Percentiles rank a stretch among this genome's conserved stretches.
These are phyloP conservation scores for Ips typographus DNA, from an alignment of 1,140 invertebrate species.

Conservation along the genomic window DNA sequence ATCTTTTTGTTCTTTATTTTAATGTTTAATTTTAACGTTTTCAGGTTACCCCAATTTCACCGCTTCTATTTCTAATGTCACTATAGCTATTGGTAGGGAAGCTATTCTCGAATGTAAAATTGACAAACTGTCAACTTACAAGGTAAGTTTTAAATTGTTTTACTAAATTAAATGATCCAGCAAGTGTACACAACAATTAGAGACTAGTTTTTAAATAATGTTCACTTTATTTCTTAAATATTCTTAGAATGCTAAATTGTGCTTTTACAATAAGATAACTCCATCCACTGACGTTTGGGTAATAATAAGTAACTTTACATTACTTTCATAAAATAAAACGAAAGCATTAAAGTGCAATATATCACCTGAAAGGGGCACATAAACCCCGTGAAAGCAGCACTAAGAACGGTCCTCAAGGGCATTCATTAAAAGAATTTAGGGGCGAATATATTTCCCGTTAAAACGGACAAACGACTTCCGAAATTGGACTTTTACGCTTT, in stretches of 20 bases:
- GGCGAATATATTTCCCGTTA: conserved; percentile 5
- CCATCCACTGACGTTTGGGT: no score
- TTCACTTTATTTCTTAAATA: no score
- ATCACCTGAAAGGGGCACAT: conserved; percentile 11
- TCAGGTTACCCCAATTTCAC: conserved; percentile 68
- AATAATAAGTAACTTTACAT: not conserved
- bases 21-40: conserved; percentile 42
- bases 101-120: conserved; percentile 63
- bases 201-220: no score
- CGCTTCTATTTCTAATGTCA: conserved; percentile 62
- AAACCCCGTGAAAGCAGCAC: not conserved
- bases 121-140: conserved; percentile 62
- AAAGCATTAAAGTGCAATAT: conserved; percentile 12
- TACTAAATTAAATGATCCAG: not conserved
- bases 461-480: not conserved
- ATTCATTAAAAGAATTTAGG: conserved; percentile 10
- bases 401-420: conserved; percentile 11
- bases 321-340: conserved; percentile 1
- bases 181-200: no score
- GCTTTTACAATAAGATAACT: no score
- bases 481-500: conserved; percentile 1
- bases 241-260: no score
- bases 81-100: conserved; percentile 62
- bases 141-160: conserved; percentile 53
- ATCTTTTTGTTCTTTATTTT: no score